Evolutionary conservation across 1,140 invertebrate genomes (phyloP), one percentile per base, ranked within the genome.

Genomic region (Plutomurus gul): DNA sequence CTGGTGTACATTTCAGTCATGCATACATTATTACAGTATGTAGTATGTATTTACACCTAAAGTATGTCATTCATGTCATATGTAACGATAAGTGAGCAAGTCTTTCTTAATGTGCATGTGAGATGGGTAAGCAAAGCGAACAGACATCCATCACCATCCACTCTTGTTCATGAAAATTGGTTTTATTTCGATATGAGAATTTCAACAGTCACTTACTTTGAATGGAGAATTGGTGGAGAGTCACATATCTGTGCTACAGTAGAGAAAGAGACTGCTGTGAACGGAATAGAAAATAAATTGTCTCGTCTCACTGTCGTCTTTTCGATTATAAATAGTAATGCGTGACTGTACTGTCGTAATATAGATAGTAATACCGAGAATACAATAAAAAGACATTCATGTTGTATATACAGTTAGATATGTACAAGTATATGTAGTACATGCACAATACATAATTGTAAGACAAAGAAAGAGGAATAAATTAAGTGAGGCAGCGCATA

Each of bases 281-380:
- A 65, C 13, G n/a, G 56, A 65, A 65, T 65, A 65, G 56, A 65
- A 65, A 65, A 65, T 65, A 65, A 65, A 65, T n/a, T 65, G 56
- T 65, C 56, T 65, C 56, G 56, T 65, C 56, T 65, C 25, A 33
- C 56, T 65, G 56, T 65, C 56, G 56, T 65, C 56, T 25, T 65
- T 27, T 65, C 56, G 36, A 65, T 65, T 65, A 65, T 65, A 65
- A 65, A 65, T 65, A 65, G 27, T 65, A 65, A 65, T 65, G 56
- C 36, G 56, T 65, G 56, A 65, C 30, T 65, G 27, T 7, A 33
- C 36, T n/a, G 27, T 65, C 33, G 11, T 40, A 40, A 10, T 60
- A 51, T 51, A 51, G 4, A 2, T 22, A 3, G 3, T 11, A 10
- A 22, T 22, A 47, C n/a, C n/a, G n/a, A n/a, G n/a, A n/a, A 51